Base-by-base conservation (phyloP, 92 coral and sea anemone genomes). In the Epizoanthus stellaris region DNA sequence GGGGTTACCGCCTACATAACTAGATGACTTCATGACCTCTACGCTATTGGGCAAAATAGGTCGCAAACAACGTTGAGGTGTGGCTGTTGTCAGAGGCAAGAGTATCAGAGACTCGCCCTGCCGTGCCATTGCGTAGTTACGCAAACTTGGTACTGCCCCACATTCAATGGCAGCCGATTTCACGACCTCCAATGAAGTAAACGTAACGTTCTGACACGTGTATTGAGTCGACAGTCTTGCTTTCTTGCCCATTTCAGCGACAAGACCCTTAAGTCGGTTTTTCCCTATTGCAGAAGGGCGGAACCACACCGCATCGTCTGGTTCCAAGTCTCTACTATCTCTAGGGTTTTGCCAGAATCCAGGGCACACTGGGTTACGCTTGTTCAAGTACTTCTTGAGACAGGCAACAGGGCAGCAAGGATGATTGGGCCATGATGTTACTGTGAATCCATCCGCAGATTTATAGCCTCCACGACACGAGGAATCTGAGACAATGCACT, bases 191-290 rank as follows among this genome's bases (percentile, higher is more conserved):
- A 66, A 12, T 16, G 70, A 66, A 6, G 43, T 66, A 66, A 66
- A 66, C 4, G 39, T 66, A 8, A 66, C 39, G 39, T 25, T 66
- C 11, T 66, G 70, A 30, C 70, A 66, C 6, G 43, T 66, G 70
- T 66, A 66, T 16, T 10, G 70, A 30, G 43, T 66, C 70, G 70
- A 66, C 1, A 66, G 42, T 39, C 42, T 23, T 39, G 70, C 70
- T 19, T 66, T 66, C n/a, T 66, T 66, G 43, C 70, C 39, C 70
- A 66, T 66, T 30, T 66, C 70, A 66, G 70, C 39, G 17, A 66
- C 70, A 66, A 66, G 70, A 30, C 70, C 70, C 43, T 66, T 66
- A 4, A 66, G 70, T 66, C 70, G 42, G 43, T 66, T 66, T 66
- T 66, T 66, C 70, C 70, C 70, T 21, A 66, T 66, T 30, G 43